phyloP scores from a whole-genome alignment of 2,888 invertebrate species.

The Agriotes lineatus region DNA sequence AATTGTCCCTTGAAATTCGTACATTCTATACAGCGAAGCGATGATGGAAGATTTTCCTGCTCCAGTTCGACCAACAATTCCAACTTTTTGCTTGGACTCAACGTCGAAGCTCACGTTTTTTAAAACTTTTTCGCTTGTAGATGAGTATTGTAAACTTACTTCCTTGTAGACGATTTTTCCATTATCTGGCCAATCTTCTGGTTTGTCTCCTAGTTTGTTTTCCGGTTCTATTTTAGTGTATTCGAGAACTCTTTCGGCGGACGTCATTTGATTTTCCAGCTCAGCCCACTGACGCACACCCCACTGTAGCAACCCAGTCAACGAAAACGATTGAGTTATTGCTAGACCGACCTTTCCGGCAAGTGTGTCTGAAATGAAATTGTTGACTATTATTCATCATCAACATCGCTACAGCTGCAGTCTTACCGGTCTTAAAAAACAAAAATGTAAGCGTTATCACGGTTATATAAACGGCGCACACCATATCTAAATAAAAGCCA shows the following conservation, averaged over 20 bases:
- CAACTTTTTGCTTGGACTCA: conserved; percentile 77
- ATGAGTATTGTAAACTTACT: conserved; percentile 79
- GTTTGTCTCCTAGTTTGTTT: conserved; percentile 64
- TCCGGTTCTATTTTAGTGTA: conserved; percentile 66
- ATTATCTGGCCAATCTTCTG: conserved; percentile 77
- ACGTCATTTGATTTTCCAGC: conserved; percentile 83
- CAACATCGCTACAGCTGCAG: too few relatives aligned
- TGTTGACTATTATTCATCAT: too few relatives aligned
- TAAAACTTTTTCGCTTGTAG: conserved; percentile 78
- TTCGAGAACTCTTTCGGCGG: conserved; percentile 82
- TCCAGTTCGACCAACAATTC: conserved; percentile 85
- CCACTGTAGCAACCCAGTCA: conserved; percentile 78
- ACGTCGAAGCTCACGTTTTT: conserved; percentile 76
- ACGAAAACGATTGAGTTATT: conserved; percentile 84
- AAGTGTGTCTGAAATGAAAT: conserved; percentile 67
- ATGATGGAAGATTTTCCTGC: conserved; percentile 85
- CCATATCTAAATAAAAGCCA: conserved; percentile 28
- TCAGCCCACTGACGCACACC: conserved; percentile 89
- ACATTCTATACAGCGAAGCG: conserved; percentile 83
- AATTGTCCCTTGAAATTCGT: conserved; percentile 81
- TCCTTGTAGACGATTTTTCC: conserved; percentile 77
- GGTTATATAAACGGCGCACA: conserved; percentile 23
- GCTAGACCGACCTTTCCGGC: conserved; percentile 85
- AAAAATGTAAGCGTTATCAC: conserved; percentile 32
- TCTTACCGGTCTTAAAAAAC: conserved; percentile 29